These are phyloP conservation scores for Zaprionus taronus DNA, from an alignment of 1,140 invertebrate genomes.

Conservation along the genomic window DNA sequence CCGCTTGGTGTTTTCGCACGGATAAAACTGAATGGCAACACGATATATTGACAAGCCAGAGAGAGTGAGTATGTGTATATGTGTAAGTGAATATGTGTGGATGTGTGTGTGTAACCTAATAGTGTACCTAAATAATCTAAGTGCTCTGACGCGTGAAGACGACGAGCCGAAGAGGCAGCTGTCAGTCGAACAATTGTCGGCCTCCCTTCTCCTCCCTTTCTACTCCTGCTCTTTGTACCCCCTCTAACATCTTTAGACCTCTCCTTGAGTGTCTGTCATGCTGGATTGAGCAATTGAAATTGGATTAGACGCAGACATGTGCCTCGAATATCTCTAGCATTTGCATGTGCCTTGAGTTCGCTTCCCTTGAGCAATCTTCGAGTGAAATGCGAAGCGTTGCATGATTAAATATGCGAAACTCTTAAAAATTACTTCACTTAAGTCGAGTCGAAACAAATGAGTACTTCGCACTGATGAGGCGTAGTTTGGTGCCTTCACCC, in stretches of 20 bases:
- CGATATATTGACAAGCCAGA: slow-evolving; percentile 60
- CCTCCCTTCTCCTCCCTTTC: neutral
- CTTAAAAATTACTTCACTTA: slow-evolving; percentile 30
- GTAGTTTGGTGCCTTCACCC: neutral
- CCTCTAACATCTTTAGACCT: slow-evolving; percentile 42
- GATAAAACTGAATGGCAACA: slow-evolving; percentile 56
- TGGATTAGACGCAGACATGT: slow-evolving; percentile 55
- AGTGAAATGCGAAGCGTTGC: neutral
- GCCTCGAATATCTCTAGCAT: slow-evolving; percentile 25
- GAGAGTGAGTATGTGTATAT: neutral
- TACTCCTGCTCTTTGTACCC: neutral
- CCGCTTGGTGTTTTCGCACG: slow-evolving; percentile 3
- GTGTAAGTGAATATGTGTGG: slow-evolving; percentile 6
- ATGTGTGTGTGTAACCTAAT: slow-evolving; percentile 57
- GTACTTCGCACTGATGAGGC: neutral
- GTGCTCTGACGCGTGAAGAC: slow-evolving; percentile 52
- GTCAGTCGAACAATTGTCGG: slow-evolving; percentile 12
- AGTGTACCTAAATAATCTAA: slow-evolving; percentile 41
- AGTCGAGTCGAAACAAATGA: neutral
- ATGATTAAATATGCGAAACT: slow-evolving; percentile 21
- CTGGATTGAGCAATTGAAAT: slow-evolving; percentile 67
- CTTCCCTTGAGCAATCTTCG: neutral
- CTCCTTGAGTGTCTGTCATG: slow-evolving; percentile 58
- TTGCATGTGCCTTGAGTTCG: slow-evolving; percentile 16
- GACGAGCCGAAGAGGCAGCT: slow-evolving; percentile 27